Conservation (phyloP, 2,888 invertebrate species). For the Rhorus exstirpatorius region DNA sequence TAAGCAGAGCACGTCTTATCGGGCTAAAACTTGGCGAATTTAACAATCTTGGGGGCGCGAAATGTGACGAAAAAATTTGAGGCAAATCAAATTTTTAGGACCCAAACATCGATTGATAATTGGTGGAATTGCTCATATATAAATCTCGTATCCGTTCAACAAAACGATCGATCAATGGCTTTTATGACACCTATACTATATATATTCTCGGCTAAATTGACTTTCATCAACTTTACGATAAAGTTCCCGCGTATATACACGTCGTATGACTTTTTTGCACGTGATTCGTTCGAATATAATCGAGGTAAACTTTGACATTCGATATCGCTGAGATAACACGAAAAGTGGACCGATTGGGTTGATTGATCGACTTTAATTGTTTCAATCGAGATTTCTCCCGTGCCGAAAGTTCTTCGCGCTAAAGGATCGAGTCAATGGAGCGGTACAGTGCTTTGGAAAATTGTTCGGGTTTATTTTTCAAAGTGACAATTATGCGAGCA, state of each 20-base stretch:
- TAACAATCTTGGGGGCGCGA: no score
- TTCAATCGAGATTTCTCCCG: neutral
- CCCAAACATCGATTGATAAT: no score
- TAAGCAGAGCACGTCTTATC: no score
- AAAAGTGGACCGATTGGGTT: neutral
- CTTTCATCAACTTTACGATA: conserved; percentile 38
- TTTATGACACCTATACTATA: conserved; percentile 23
- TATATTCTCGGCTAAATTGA: conserved; percentile 8
- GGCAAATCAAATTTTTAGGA: no score
- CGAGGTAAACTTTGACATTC: conserved; percentile 12
- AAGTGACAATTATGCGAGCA: no score
- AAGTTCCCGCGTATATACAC: no score
- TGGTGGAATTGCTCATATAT: no score
- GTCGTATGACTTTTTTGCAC: conserved; percentile 1
- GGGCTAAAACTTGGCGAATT: no score
- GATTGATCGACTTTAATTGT: conserved; percentile 42
- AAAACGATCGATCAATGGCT: conserved; percentile 53
- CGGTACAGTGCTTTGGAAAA: no score
- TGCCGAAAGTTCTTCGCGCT: neutral
- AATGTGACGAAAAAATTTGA: no score
- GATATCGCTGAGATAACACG: conserved; percentile 18
- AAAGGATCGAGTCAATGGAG: neutral
- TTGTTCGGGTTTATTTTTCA: no score
- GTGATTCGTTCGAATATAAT: conserved; percentile 5
- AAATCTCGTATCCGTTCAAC: conserved; percentile 6